These are phyloP conservation scores for Trachops cirrhosus DNA, from an alignment of 2,797 vertebrate genomes.

Conservation along the genomic window DNA sequence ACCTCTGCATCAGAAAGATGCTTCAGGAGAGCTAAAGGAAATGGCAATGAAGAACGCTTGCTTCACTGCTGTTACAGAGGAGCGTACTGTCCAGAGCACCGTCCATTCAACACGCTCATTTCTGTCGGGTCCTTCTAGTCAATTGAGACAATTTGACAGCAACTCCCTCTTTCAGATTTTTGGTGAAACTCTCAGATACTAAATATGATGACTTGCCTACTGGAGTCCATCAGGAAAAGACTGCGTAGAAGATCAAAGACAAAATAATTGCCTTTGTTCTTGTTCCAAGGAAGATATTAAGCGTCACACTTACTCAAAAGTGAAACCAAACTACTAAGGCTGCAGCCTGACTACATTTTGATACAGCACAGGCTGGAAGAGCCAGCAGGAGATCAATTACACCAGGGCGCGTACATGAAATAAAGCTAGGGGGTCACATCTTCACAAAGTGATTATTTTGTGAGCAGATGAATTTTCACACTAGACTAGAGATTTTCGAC, in stretches of 20 bases:
- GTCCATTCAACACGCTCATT: not conserved
- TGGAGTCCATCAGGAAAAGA: not conserved
- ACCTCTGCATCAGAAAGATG: not conserved
- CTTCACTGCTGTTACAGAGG: not conserved
- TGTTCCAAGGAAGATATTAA: not conserved
- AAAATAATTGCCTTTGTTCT: slow-evolving; percentile 20
- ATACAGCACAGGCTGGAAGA: not conserved
- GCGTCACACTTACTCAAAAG: not conserved
- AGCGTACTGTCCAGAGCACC: not conserved
- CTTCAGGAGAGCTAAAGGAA: not conserved
- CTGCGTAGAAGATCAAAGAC: not conserved
- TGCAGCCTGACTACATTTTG: not conserved
- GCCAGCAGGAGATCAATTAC: not conserved
- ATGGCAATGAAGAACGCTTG: not conserved
- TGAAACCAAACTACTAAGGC: not conserved
- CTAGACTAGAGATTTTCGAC: not conserved
- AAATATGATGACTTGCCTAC: not conserved
- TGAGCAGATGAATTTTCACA: not conserved
- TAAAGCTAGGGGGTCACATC: not conserved
- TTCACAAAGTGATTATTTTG: not conserved
- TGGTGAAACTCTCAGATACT: not conserved
- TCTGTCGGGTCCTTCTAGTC: not conserved
- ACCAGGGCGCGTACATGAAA: not conserved
- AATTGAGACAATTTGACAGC: not conserved
- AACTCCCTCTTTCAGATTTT: not conserved